Base-by-base conservation (phyloP, 1,140 invertebrate genomes). In the Neodiprion pinetum region DNA sequence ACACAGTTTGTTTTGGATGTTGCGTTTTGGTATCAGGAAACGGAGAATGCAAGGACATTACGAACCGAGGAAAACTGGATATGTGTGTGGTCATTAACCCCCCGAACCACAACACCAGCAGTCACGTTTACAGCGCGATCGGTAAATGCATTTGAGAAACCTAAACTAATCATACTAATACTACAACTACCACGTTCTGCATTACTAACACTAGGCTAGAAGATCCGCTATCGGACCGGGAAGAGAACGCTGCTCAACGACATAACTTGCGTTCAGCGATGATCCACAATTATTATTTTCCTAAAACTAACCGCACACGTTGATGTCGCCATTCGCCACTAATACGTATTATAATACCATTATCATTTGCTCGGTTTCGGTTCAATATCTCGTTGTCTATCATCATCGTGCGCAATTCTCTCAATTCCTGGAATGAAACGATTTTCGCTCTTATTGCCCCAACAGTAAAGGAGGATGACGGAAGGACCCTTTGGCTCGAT, bases 401-500 rank as follows among this genome's bases (percentile, higher is more conserved):
- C 1, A 40, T 40, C 28, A 40, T 40, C 28, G 2, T 40, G 28
- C 28, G 28, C 28, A 40, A 40, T 40, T 40, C 28, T 40, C 28
- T 40, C 28, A 40, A 5, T 40, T 3, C 28, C 28, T 40, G 28
- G 5, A 40, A 40, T 40, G 5, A 40, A 40, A 40, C 28, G 28
- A 40, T 40, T 40, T 40, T 76, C 69, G 70, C 75, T 66, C 47
- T 48, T 10, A 74, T 70, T 71, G 73, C n/a, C 73, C 71, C 40
- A 78, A 77, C 77, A 83, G 82, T 83, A 70, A 87, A 89, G 79
- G 92, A 94, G 84, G 93, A 94, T 80, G 93, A 94, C 80, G 92
- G 92, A 23, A 90, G 92, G 79, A 92, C 92, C 11, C 86, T 94
- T n/a, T 95, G 94, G 91, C 88, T 93, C 77, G 93, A 94, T 79